Percentiles rank a stretch among this genome's conserved stretches.
Evolutionary conservation across 2,888 invertebrate species (phyloP).

Genomic region (Seira sanloemensis): DNA sequence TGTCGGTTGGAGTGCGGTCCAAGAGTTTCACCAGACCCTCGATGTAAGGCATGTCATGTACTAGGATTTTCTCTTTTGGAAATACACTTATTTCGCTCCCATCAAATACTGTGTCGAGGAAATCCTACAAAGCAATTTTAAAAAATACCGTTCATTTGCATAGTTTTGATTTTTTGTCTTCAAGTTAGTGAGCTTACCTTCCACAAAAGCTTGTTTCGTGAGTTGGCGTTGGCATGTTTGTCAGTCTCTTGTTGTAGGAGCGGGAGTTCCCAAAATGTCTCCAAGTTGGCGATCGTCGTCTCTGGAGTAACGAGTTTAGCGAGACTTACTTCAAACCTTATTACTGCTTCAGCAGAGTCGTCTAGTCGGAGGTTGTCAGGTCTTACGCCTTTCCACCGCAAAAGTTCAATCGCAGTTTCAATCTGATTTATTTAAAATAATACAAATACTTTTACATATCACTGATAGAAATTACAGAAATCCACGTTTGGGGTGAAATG

Average conservation of each 20-base stretch:
- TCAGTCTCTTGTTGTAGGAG: slow-evolving; percentile 60
- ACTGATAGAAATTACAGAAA: too few species aligned
- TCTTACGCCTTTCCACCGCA: background rate
- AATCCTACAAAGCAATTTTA: slow-evolving; percentile 35
- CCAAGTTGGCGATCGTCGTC: slow-evolving; percentile 24
- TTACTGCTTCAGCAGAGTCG: slow-evolving; percentile 45
- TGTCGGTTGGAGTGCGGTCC: slow-evolving; percentile 44
- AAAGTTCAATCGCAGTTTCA: slow-evolving; percentile 31
- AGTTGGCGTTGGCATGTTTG: background rate
- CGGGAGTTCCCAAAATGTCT: slow-evolving; percentile 27
- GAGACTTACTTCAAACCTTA: slow-evolving; percentile 53
- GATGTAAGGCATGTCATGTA: slow-evolving; percentile 56
- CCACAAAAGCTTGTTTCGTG: slow-evolving; percentile 30
- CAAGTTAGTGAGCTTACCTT: background rate
- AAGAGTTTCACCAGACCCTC: slow-evolving; percentile 41
- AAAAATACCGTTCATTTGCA: too few species aligned
- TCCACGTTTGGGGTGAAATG: too few species aligned
- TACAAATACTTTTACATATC: background rate
- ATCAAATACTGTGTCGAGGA: slow-evolving; percentile 44
- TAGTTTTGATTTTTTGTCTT: background rate
- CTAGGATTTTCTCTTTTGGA: slow-evolving; percentile 42
- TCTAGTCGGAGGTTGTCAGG: slow-evolving; percentile 24
- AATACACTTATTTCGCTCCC: slow-evolving; percentile 45
- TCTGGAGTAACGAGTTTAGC: slow-evolving; percentile 50
- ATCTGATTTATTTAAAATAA: background rate